phyloP scores from a whole-genome alignment of 1,140 invertebrate genomes.

The Steinernema khuongi region DNA sequence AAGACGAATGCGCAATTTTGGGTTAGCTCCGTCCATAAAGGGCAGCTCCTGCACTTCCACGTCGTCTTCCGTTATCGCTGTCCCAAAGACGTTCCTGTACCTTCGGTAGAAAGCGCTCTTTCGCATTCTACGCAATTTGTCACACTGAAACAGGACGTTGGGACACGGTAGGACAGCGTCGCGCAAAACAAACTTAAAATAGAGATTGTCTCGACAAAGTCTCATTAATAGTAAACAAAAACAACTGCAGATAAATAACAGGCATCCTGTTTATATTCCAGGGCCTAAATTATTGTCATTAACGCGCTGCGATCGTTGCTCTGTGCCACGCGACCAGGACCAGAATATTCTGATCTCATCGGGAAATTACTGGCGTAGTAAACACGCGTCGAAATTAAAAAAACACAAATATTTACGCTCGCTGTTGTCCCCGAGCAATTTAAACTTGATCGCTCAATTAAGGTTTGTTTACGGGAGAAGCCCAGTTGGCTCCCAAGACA shows the following conservation, averaged over 20 bases:
- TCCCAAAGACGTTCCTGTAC: neutral
- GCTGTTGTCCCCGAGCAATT: too few relatives aligned
- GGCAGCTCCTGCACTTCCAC: neutral
- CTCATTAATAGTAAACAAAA: neutral
- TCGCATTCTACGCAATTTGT: constrained; percentile 2
- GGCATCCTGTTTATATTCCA: neutral
- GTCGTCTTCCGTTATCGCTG: neutral
- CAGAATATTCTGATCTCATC: too few relatives aligned
- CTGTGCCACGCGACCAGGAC: neutral
- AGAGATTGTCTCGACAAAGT: too few relatives aligned
- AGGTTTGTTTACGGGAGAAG: too few relatives aligned
- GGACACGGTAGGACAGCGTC: neutral
- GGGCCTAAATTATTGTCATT: neutral
- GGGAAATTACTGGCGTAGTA: too few relatives aligned
- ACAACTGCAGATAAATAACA: neutral
- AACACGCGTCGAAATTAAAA: too few relatives aligned
- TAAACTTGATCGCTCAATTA: too few relatives aligned
- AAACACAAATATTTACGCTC: too few relatives aligned
- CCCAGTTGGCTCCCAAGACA: too few relatives aligned
- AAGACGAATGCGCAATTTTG: neutral
- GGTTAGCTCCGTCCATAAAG: neutral
- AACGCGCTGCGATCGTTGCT: neutral
- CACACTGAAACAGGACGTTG: neutral
- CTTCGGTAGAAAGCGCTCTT: neutral
- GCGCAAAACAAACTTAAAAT: too few relatives aligned